Evolutionary conservation across 92 coral and sea anemone genomes (phyloP).

Genomic region (Phymanthus crucifer): DNA sequence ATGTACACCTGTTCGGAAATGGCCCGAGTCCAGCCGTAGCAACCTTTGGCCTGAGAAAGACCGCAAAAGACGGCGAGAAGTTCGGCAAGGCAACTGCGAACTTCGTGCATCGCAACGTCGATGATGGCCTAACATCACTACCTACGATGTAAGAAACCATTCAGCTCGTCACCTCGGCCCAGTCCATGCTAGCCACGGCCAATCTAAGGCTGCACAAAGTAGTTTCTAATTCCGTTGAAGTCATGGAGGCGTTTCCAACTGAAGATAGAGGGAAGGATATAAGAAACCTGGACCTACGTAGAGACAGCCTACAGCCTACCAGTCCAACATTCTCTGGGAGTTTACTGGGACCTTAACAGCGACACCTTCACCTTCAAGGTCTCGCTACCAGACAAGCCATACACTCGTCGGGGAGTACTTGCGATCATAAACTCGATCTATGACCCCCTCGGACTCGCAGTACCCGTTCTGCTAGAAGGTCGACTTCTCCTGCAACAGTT

Average conservation of each 20-base stretch:
- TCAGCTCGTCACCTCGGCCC: not conserved
- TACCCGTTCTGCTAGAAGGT: slow-evolving; percentile 44
- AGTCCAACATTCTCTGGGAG: slow-evolving; percentile 52
- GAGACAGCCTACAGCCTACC: slow-evolving; percentile 45
- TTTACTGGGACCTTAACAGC: slow-evolving; percentile 44
- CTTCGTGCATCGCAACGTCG: not conserved
- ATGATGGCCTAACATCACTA: not conserved
- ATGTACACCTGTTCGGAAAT: not conserved
- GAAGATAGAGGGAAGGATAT: slow-evolving; percentile 53
- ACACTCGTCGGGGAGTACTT: slow-evolving; percentile 2
- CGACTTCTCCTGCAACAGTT: slow-evolving; percentile 36
- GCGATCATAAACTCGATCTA: slow-evolving; percentile 5
- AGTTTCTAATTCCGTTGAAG: slow-evolving; percentile 42
- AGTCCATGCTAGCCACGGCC: not conserved
- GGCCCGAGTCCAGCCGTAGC: not conserved
- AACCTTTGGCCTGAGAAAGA: no score
- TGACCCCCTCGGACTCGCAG: slow-evolving; percentile 10
- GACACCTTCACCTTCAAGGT: slow-evolving; percentile 49
- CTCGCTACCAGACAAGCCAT: slow-evolving; percentile 6
- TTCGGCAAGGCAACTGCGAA: not conserved
- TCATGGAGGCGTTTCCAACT: slow-evolving; percentile 43
- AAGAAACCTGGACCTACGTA: slow-evolving; percentile 40
- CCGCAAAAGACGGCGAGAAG: not conserved
- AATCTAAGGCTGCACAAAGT: not conserved
- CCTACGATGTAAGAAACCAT: not conserved